Evolutionary conservation across 2,113 vertebrate species (phyloP).

Genomic region (Pelecanoides urinatrix): DNA sequence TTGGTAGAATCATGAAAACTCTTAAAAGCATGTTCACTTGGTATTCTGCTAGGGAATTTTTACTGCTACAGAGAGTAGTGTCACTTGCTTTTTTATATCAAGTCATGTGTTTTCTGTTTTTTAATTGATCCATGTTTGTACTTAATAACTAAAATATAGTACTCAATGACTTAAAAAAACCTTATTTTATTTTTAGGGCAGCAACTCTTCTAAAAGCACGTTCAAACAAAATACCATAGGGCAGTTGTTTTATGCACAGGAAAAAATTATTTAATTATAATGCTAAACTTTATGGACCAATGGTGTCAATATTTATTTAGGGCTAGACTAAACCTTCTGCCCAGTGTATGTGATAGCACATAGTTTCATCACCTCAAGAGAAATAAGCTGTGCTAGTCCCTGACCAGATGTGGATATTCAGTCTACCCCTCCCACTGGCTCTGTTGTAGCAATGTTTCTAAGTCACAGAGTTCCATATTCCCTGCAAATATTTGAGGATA

Average conservation of each 20-base stretch:
- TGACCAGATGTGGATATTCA: conserved; percentile 20
- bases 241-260: not conserved
- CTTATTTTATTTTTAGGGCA: not conserved
- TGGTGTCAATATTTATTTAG: conserved; percentile 10
- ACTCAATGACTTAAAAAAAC: not conserved
- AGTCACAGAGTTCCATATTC: not conserved
- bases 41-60: not conserved
- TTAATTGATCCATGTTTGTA: not conserved
- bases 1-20: not conserved
- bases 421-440: not conserved
- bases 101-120: not conserved
- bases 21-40: not conserved
- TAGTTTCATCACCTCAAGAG: conserved; percentile 16
- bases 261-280: not conserved
- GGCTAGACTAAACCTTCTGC: conserved; percentile 45
- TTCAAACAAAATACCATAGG: not conserved
- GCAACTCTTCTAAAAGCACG: not conserved
- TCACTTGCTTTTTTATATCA: not conserved
- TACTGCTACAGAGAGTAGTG: not conserved
- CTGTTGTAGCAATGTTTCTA: not conserved
- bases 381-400: not conserved
- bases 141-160: not conserved
- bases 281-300: not conserved
- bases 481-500: conserved; percentile 18
- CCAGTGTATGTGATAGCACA: conserved; percentile 17